Evolutionary conservation across 2,888 invertebrate genomes (phyloP).

Genomic region (Calliphora vomitoria): DNA sequence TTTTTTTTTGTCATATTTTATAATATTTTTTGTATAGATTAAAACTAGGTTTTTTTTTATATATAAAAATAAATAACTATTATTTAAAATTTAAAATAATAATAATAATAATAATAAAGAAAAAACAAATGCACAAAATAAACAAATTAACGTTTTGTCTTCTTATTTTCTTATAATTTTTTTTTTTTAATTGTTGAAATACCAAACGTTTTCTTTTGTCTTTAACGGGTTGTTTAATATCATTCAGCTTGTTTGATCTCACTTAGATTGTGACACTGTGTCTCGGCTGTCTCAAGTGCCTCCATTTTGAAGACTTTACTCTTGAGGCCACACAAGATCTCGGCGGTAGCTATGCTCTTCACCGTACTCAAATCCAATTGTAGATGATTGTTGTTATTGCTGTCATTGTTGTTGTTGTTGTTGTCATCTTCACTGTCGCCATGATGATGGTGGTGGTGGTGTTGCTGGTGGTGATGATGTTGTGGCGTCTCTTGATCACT

Average conservation of each 20-base stretch:
- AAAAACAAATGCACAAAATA: constrained; percentile 76
- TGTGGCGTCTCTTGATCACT: constrained; percentile 24
- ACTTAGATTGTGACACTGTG: constrained; percentile 77
- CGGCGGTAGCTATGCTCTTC: constrained; percentile 82
- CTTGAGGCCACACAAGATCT: constrained; percentile 81
- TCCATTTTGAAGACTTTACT: constrained; percentile 82
- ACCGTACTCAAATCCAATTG: constrained; percentile 77
- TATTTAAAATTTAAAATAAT: constrained; percentile 64
- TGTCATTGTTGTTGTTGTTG: constrained; percentile 76
- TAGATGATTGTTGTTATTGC: constrained; percentile 79
- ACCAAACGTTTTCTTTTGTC: constrained; percentile 24
- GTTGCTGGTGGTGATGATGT: constrained; percentile 54
- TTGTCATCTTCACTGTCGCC: constrained; percentile 74
- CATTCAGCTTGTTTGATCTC: constrained; percentile 81
- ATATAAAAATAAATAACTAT: constrained; percentile 75
- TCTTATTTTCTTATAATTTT: not conserved
- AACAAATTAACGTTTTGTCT: constrained; percentile 58
- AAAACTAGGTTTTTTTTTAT: constrained; percentile 58
- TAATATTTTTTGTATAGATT: constrained; percentile 40
- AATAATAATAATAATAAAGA: constrained; percentile 62
- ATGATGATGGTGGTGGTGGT: constrained; percentile 8
- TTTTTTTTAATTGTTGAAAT: not conserved
- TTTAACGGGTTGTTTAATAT: constrained; percentile 58
- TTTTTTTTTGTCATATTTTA: constrained; percentile 39
- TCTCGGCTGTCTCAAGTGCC: constrained; percentile 74